Conservation (phyloP, 35 echinoderm and acorn worm genomes). For the Ophioderma brevispina region DNA sequence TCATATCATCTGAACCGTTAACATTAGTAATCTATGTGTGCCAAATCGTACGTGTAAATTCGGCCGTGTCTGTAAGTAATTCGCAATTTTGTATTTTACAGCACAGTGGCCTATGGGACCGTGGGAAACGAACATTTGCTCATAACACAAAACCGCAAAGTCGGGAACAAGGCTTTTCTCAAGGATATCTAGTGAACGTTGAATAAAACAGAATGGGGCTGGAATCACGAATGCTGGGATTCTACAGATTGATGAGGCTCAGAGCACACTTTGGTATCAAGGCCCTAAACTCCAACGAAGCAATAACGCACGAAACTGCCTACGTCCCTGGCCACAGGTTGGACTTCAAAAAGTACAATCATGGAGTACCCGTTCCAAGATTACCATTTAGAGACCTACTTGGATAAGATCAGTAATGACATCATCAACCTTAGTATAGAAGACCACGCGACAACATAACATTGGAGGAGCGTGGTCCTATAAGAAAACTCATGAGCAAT, state of each 20-base stretch:
- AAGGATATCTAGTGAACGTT: too few species aligned
- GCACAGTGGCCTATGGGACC: too few species aligned
- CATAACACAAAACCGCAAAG: too few species aligned
- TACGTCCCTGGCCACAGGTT: not conserved
- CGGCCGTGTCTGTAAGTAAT: too few species aligned
- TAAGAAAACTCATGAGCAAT: not conserved
- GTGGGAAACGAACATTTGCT: too few species aligned
- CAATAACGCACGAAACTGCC: not conserved
- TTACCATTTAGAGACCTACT: not conserved
- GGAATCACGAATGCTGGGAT: too few species aligned
- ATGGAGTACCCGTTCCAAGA: not conserved
- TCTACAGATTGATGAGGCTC: not conserved
- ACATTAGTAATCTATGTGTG: too few species aligned
- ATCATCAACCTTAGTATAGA: not conserved
- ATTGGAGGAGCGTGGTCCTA: not conserved
- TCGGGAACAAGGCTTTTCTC: too few species aligned
- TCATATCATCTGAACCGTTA: too few species aligned
- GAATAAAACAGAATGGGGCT: too few species aligned
- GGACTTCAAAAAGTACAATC: not conserved
- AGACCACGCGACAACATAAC: not conserved
- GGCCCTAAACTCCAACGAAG: not conserved
- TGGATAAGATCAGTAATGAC: not conserved
- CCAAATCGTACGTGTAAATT: too few species aligned
- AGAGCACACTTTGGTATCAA: not conserved
- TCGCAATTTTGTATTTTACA: too few species aligned